phyloP scores from a whole-genome alignment of 2,888 invertebrate species.

The Heliothis peltigera region DNA sequence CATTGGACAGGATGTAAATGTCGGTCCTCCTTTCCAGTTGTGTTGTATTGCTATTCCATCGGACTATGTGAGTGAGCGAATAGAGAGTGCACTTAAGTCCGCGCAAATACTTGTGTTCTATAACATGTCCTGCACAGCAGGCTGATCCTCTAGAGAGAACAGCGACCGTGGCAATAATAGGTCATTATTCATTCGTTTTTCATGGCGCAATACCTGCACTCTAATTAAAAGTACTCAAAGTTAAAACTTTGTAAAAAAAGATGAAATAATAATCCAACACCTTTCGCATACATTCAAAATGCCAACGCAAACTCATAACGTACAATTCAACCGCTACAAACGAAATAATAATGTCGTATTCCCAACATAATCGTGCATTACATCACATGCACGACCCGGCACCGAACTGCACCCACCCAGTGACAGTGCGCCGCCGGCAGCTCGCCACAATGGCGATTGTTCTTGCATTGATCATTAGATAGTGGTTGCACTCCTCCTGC shows the following conservation, averaged over 20 bases:
- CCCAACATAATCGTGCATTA: conserved; percentile 61
- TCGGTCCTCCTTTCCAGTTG: no score
- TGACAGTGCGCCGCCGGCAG: conserved; percentile 84
- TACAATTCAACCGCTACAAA: conserved; percentile 30
- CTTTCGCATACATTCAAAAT: not conserved
- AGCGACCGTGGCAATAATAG: no score
- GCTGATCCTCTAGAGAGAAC: no score
- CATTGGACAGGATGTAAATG: no score
- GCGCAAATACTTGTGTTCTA: no score
- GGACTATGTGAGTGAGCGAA: no score
- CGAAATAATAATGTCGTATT: conserved; percentile 62
- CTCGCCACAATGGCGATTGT: conserved; percentile 85
- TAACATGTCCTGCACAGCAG: no score
- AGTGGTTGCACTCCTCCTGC: conserved; percentile 68
- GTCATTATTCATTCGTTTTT: no score
- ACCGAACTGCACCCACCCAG: conserved; percentile 72
- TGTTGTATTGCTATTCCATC: no score
- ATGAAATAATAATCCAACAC: not conserved
- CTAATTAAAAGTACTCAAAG: no score
- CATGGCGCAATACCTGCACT: no score
- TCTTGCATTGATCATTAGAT: conserved; percentile 76
- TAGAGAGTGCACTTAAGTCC: no score
- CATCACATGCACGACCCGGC: conserved; percentile 59
- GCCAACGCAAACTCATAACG: not conserved
- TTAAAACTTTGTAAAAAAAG: not conserved